Percentiles rank a stretch among this genome's conserved stretches.
Conservation (phyloP, 2,797 vertebrate genomes). For the Nothura maculosa region DNA sequence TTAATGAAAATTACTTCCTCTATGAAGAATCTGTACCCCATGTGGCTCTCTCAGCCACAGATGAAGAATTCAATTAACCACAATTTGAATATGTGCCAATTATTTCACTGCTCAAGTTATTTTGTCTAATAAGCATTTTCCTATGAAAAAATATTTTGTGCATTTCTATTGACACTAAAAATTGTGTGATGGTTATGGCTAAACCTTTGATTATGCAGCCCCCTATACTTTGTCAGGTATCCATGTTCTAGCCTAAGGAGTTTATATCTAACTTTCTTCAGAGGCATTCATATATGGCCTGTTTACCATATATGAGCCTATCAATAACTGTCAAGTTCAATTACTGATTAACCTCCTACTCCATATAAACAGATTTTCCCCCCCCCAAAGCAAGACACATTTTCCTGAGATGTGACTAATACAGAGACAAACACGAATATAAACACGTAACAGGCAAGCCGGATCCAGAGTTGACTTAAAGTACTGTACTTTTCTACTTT, state of each 20-base stretch:
- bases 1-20: conserved; percentile 86
- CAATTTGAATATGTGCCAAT: conserved; percentile 82
- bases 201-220: neutral
- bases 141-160: conserved; percentile 56
- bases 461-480: neutral
- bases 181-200: neutral
- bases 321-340: neutral
- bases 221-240: neutral
- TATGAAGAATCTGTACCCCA: conserved; percentile 77
- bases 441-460: neutral
- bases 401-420: neutral
- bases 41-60: conserved; percentile 78
- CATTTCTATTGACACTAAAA: conserved; percentile 32
- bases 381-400: fast-evolving
- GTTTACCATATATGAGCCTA: neutral
- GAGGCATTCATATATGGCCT: neutral
- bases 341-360: neutral
- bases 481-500: neutral
- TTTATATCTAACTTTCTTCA: neutral
- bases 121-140: conserved; percentile 68
- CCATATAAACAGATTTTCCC: neutral
- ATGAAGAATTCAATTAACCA: conserved; percentile 82
- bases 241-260: neutral
- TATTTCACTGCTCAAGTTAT: conserved; percentile 72
- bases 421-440: neutral